Conservation (phyloP, 1,140 invertebrate genomes). For the Mycetomoellerius zeteki region DNA sequence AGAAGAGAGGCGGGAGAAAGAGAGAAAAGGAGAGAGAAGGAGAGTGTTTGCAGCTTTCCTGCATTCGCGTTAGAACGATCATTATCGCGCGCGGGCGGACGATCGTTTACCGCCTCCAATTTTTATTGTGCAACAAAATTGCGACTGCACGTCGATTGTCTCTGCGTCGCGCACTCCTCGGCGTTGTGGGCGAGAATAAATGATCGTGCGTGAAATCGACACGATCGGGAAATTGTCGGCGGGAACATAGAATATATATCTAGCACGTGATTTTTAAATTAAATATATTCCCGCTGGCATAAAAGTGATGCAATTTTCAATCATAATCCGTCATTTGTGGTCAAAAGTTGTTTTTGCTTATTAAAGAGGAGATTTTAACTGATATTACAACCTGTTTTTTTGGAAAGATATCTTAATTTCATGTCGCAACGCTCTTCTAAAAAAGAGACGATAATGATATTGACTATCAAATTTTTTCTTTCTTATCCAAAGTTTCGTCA, state of each 20-base stretch:
- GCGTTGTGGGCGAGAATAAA: slow-evolving; percentile 32
- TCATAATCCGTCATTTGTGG: neutral
- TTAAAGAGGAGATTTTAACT: neutral
- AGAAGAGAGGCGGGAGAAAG: neutral
- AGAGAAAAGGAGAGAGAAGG: neutral
- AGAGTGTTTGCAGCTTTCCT: slow-evolving; percentile 16
- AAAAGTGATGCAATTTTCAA: neutral
- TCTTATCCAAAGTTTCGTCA: too few species aligned
- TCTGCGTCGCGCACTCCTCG: neutral
- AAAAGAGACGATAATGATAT: too few species aligned
- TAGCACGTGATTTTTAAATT: neutral
- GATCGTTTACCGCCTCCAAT: slow-evolving; percentile 44
- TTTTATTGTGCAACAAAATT: slow-evolving; percentile 57
- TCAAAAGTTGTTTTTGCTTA: neutral
- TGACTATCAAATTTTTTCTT: too few species aligned
- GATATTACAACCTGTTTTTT: too few species aligned
- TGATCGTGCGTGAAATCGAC: neutral
- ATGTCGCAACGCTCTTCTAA: too few species aligned
- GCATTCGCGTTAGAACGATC: slow-evolving; percentile 18
- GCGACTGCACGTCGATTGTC: slow-evolving; percentile 33
- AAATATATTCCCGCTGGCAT: neutral
- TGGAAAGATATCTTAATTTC: too few species aligned
- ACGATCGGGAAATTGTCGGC: neutral
- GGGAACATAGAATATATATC: neutral
- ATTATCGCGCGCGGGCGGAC: slow-evolving; percentile 36